Evolutionary conservation across 2,888 invertebrate genomes (phyloP).

Genomic region (Drosophila borborema): DNA sequence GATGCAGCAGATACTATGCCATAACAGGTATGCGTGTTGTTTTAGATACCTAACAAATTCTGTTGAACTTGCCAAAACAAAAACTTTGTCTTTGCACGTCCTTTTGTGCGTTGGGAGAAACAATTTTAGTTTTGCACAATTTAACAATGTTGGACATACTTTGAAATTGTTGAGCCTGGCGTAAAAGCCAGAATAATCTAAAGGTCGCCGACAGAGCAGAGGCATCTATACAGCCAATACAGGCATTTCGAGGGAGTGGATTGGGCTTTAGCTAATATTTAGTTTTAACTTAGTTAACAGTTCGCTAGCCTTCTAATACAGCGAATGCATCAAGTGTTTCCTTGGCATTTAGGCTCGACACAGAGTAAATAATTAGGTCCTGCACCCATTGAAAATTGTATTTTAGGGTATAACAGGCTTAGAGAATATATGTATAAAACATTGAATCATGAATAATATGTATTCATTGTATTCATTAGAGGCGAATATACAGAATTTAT

Average conservation of each 20-base stretch:
- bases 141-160: conserved; percentile 23
- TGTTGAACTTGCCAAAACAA: conserved; percentile 12
- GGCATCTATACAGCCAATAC: neutral
- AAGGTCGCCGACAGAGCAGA: neutral
- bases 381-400: neutral
- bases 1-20: conserved; percentile 8
- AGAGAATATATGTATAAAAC: too few relatives aligned
- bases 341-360: neutral
- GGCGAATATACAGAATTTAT: too few relatives aligned
- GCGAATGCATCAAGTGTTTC: neutral
- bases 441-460: too few relatives aligned
- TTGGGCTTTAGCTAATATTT: neutral
- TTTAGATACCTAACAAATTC: conserved; percentile 27
- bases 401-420: neutral
- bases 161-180: conserved; percentile 1
- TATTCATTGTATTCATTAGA: too few relatives aligned
- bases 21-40: conserved; percentile 25
- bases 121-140: conserved; percentile 25
- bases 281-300: neutral
- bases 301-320: neutral
- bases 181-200: conserved; percentile 1
- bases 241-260: neutral
- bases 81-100: conserved; percentile 29
- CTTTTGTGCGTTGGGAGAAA: conserved; percentile 20
- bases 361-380: neutral